These are phyloP conservation scores for Misgurnus mizolepis DNA, from an alignment of 2,113 vertebrate species.

Conservation along the genomic window DNA sequence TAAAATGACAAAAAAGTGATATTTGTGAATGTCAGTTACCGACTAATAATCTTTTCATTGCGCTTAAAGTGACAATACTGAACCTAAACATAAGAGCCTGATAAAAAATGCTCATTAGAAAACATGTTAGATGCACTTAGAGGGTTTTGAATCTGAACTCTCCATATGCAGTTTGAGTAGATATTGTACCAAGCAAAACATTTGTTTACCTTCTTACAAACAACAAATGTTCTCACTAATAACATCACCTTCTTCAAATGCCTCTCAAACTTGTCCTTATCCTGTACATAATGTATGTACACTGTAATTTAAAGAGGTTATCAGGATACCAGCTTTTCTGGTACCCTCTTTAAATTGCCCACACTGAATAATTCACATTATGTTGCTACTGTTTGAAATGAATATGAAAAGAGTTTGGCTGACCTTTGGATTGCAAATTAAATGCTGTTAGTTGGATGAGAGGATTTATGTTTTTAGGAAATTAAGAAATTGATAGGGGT, in stretches of 20 bases:
- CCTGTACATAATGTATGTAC: neutral
- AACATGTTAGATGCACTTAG: too few relatives aligned
- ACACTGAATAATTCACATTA: conserved; percentile 3
- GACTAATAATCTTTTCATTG: too few relatives aligned
- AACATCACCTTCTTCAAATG: conserved; percentile 22
- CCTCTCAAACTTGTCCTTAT: conserved; percentile 38
- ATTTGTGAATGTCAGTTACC: too few relatives aligned
- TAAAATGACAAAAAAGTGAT: too few relatives aligned
- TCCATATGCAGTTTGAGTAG: too few relatives aligned
- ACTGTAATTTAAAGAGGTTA: too few relatives aligned
- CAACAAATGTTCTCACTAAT: neutral
- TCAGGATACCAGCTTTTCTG: neutral
- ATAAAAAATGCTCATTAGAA: too few relatives aligned
- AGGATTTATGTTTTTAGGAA: conserved; percentile 1
- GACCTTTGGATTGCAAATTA: conserved; percentile 4
- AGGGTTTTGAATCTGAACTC: too few relatives aligned
- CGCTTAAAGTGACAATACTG: too few relatives aligned
- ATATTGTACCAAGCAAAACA: too few relatives aligned
- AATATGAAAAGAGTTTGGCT: neutral
- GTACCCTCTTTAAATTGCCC: conserved; percentile 6
- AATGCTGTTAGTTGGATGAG: neutral
- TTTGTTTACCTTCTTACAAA: neutral
- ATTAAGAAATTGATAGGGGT: neutral
- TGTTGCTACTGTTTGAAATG: conserved; percentile 33
- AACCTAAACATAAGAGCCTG: too few relatives aligned